Evolutionary conservation across 2,888 invertebrate genomes (phyloP), one percentile per base, ranked within the genome.

Genomic region (Andrena marginata): DNA sequence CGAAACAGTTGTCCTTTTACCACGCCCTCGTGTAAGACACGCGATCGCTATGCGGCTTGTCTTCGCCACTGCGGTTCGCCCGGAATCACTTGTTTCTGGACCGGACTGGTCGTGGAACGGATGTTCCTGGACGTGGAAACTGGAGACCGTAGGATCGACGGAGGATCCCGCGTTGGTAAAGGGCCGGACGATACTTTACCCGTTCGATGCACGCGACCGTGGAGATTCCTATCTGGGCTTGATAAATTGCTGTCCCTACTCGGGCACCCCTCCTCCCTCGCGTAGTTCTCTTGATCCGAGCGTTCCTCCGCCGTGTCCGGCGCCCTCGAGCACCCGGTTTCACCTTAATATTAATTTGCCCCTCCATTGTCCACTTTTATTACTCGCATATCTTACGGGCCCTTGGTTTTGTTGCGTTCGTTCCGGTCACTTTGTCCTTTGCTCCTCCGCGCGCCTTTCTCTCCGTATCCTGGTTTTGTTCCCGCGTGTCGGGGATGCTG

Each of bases 241-340:
- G 93, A 93, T 93, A 93, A 93, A 93, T 93, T 92, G 90, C 93
- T 92, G 92, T 93, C 92, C 92, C 93, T 91, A 90, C 90, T 90
- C 86, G 87, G 80, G 74, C 65, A 59, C 74, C 76, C 71, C 84
- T 51, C 62, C 70, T 54, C 70, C 63, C 56, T 75, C 62, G 33
- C 51, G 56, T 48, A 73, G 65, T 70, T 77, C 74, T 73, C 78
- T 59, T 35, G 78, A 73, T 83, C 68, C 79, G 63, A 79, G 64
- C 54, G 82, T 80, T 80, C 65, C 80, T 69, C 59, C 29, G 62
- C 42, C 68, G 70, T 73, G 75, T 77, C 72, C 84, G 78, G 71
- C 68, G 80, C 42, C 80, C 80, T 77, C 84, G 63, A 67, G 74
- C 85, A 84, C 85, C 86, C 80, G 82, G 85, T 87, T 81, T 88